phyloP scores from a whole-genome alignment of 1,140 invertebrate genomes.

The Drosophila nikananu region DNA sequence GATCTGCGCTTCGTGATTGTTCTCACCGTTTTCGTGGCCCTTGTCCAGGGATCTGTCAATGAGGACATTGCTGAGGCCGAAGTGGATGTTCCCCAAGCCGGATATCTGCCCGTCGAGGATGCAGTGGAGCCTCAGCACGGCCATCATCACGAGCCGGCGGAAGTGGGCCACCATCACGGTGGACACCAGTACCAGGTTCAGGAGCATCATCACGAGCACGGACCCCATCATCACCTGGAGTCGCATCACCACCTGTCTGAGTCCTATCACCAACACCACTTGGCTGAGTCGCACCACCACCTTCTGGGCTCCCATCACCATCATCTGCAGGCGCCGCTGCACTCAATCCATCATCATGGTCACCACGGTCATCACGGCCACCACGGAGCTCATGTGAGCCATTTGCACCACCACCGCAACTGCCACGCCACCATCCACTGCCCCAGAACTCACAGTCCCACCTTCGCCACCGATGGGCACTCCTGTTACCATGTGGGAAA shows the following conservation, averaged over 20 bases:
- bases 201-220: slow-evolving; percentile 21
- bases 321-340: slow-evolving; percentile 1
- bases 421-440: slow-evolving; percentile 51
- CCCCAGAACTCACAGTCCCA: slow-evolving; percentile 8
- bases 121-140: slow-evolving; percentile 1
- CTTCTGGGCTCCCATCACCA: slow-evolving; percentile 13
- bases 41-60: slow-evolving; percentile 13
- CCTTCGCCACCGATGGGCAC: slow-evolving; percentile 46
- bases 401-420: slow-evolving; percentile 38
- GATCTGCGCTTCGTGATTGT: slow-evolving; percentile 13
- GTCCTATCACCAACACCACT: slow-evolving; percentile 23
- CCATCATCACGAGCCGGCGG: slow-evolving; percentile 5
- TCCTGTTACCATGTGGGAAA: slow-evolving; percentile 36
- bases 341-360: neutral
- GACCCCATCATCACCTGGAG: slow-evolving; percentile 33
- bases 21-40: slow-evolving; percentile 1
- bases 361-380: neutral
- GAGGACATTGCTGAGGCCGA: slow-evolving; percentile 10
- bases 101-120: slow-evolving; percentile 25
- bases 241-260: slow-evolving; percentile 28
- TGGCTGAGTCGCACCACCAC: slow-evolving; percentile 20
- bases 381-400: slow-evolving; percentile 2
- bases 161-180: slow-evolving; percentile 10
- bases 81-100: slow-evolving; percentile 16
- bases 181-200: slow-evolving; percentile 20